Conservation (phyloP, 2,113 vertebrate genomes). For the Cheirogaleus medius region DNA sequence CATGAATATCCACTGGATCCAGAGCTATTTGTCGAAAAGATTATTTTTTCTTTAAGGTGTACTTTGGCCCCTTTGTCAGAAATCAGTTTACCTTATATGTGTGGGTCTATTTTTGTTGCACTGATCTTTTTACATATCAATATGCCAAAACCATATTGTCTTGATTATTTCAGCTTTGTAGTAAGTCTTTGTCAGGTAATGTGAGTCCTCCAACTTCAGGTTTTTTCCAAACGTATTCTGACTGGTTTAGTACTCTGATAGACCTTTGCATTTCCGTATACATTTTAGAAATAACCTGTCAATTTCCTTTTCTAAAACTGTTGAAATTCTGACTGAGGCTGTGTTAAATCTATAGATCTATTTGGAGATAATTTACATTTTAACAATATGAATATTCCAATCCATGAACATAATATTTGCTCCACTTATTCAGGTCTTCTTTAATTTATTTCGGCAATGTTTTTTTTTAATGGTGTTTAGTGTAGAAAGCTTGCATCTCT, state of each 20-base stretch:
- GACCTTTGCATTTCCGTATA: neutral
- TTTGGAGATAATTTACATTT: conserved; percentile 6
- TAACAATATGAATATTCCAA: neutral
- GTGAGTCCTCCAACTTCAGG: neutral
- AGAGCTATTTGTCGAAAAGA: neutral
- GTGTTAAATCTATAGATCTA: neutral
- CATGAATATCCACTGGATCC: neutral
- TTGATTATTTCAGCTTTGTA: neutral
- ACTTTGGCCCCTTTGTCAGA: neutral
- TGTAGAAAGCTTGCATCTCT: neutral
- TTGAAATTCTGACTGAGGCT: conserved; percentile 26
- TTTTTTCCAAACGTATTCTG: neutral
- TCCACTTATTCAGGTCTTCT: neutral
- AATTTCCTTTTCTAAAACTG: neutral
- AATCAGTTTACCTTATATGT: neutral
- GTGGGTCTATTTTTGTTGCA: neutral
- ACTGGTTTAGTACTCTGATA: neutral
- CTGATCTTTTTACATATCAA: neutral
- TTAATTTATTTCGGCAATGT: conserved; percentile 1
- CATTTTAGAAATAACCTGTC: neutral
- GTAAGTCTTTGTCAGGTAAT: neutral
- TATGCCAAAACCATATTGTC: neutral
- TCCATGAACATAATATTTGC: neutral
- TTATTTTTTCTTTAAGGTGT: neutral
- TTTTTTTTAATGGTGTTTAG: neutral